Conservation (phyloP, 1,140 invertebrate species). For the Laupala kohalensis region DNA sequence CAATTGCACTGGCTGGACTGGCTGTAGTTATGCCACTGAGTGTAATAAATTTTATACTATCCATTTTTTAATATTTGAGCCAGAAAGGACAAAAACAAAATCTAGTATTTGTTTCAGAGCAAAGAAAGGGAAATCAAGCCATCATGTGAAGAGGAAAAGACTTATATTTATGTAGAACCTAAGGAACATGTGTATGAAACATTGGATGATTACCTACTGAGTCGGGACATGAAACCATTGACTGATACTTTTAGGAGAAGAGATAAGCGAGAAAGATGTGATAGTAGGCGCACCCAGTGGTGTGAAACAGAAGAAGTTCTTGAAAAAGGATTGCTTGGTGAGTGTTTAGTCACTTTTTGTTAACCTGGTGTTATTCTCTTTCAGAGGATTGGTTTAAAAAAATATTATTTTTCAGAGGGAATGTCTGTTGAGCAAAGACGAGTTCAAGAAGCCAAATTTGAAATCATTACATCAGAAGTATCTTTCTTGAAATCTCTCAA, state of each 20-base stretch:
- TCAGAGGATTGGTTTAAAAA: too few relatives aligned
- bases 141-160: not conserved
- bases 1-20: too few relatives aligned
- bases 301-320: not conserved
- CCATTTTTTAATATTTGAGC: too few relatives aligned
- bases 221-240: not conserved
- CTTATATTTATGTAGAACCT: not conserved
- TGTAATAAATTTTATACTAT: too few relatives aligned
- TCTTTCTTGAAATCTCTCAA: not conserved
- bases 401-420: not conserved
- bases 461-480: not conserved
- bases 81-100: too few relatives aligned
- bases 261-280: not conserved
- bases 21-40: too few relatives aligned
- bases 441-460: not conserved
- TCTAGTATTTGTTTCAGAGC: too few relatives aligned
- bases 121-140: not conserved
- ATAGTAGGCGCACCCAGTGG: not conserved
- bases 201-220: not conserved
- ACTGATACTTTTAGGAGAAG: not conserved
- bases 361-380: too few relatives aligned
- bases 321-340: not conserved
- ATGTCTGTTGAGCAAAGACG: not conserved
- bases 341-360: not conserved
- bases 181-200: not conserved